Percentiles rank a stretch among this genome's conserved stretches.
Evolutionary conservation across 2,113 vertebrate species (phyloP).

Genomic region (Chaetura pelagica): DNA sequence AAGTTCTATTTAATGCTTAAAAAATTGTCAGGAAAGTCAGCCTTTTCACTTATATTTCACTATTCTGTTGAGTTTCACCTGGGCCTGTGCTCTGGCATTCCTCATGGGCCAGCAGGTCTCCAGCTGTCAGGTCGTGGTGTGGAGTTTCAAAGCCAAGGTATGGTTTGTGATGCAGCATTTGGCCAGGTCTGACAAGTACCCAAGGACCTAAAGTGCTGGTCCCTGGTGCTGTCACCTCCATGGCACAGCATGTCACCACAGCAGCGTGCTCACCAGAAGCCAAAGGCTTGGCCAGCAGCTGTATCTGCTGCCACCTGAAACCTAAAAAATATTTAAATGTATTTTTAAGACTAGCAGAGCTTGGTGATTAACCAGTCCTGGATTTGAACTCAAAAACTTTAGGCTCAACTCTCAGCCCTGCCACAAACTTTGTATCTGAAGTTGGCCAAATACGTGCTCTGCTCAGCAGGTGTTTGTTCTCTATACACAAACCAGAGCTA

Average conservation of each 20-base stretch:
- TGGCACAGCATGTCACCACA: not conserved
- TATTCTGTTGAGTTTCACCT: not conserved
- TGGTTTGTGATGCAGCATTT: not conserved
- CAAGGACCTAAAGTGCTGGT: rapidly evolving
- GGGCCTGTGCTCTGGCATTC: not conserved
- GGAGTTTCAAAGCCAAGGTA: not conserved
- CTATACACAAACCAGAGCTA: rapidly evolving
- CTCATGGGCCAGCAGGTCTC: not conserved
- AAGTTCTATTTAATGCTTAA: not conserved
- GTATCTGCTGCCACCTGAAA: not conserved
- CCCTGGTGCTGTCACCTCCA: rapidly evolving
- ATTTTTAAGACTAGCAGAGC: not conserved
- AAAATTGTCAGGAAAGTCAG: not conserved
- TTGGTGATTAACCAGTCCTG: not conserved
- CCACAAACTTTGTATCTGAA: not conserved
- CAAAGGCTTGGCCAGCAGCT: not conserved
- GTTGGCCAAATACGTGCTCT: rapidly evolving
- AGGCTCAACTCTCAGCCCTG: not conserved
- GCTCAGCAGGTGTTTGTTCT: not conserved
- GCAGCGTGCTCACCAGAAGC: not conserved
- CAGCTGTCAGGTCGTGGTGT: rapidly evolving
- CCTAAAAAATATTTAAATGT: rapidly evolving
- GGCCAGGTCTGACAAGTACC: rapidly evolving
- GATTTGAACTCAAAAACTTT: not conserved
- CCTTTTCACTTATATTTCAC: not conserved